Evolutionary conservation across 2,113 vertebrate genomes (phyloP).

Genomic region (Eurypyga helias): DNA sequence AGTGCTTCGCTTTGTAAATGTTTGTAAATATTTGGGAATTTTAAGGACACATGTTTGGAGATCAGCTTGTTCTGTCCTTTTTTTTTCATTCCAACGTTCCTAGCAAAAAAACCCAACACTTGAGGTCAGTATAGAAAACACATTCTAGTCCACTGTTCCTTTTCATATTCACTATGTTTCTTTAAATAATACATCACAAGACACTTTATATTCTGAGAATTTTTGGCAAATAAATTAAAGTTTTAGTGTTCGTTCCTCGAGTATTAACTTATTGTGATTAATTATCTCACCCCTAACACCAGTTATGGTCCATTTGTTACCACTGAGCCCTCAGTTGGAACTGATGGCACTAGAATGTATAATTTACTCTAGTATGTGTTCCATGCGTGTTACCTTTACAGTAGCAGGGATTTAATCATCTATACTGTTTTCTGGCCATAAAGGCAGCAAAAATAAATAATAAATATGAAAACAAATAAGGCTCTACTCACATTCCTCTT

Average conservation of each 20-base stretch:
- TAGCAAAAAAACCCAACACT: background rate
- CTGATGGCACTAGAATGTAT: slow-evolving; percentile 13
- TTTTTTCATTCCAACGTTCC: background rate
- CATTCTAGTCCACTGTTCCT: background rate
- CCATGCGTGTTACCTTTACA: background rate
- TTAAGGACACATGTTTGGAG: background rate
- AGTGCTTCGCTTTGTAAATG: slow-evolving; percentile 31
- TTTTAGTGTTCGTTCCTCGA: background rate
- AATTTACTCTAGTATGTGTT: background rate
- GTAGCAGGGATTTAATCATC: background rate
- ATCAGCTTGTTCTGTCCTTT: slow-evolving; percentile 1
- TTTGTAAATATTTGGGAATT: slow-evolving; percentile 39
- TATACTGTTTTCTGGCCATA: background rate
- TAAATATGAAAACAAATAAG: slow-evolving; percentile 15
- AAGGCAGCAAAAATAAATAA: background rate
- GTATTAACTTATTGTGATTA: slow-evolving; percentile 25
- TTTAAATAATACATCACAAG: slow-evolving; percentile 43
- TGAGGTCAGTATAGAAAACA: background rate
- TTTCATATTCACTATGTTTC: background rate
- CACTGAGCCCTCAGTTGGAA: background rate
- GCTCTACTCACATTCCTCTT: background rate
- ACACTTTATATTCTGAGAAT: background rate
- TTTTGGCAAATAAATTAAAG: slow-evolving; percentile 25
- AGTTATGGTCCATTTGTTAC: slow-evolving; percentile 13
- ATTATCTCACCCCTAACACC: background rate